Base-by-base conservation (phyloP, 1,140 invertebrate species). In the Chironomus tepperi region DNA sequence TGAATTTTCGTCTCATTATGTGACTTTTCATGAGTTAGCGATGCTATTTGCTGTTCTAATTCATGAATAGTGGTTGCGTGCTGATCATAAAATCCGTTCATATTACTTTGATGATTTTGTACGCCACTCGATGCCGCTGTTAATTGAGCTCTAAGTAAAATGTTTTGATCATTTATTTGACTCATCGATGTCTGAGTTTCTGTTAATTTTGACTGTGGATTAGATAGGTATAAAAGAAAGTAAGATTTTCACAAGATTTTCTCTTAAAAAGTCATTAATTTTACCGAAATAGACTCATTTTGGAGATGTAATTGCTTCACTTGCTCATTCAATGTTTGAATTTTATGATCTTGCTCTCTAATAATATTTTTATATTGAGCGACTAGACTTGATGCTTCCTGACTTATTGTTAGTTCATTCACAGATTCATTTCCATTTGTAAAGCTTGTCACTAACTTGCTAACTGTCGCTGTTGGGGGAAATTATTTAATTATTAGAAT, bases 341-440 rank as follows among this genome's bases (percentile, higher is more conserved):
- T 85, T 78, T 91, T 85, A 15, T 85, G 85, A 81, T 95, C 93
- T 84, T 97, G 94, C 79, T 95, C 90, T 73, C 93, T 87, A 75
- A 97, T 97, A 21, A 97, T 83, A 76, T 91, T 90, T 85, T 98
- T 97, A 83, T 97, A 98, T 79, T 93, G 89, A 16, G 88, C 79
- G 8, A 93, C 83, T 73, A 91, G 78, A 15, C 85, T 86, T 47
- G 87, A 89, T 15, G 88, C 84, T 76, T 85, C 84, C 8, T 80
- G 79, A 75, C 82, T 85, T 8, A 85, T 77, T 42, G 83, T 83
- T 9, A 87, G 77, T 75, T 87, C 84, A 5, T 84, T 83, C n/a
- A 85, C 78, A 24, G 82, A 80, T 77, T 87, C 86, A 3, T 85
- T 78, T 57, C 80, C 80, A 76, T 82, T 78, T 5, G 80, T 77